These are phyloP conservation scores for Drosophila prosaltans DNA, from an alignment of 1,140 invertebrate species.

Conservation along the genomic window DNA sequence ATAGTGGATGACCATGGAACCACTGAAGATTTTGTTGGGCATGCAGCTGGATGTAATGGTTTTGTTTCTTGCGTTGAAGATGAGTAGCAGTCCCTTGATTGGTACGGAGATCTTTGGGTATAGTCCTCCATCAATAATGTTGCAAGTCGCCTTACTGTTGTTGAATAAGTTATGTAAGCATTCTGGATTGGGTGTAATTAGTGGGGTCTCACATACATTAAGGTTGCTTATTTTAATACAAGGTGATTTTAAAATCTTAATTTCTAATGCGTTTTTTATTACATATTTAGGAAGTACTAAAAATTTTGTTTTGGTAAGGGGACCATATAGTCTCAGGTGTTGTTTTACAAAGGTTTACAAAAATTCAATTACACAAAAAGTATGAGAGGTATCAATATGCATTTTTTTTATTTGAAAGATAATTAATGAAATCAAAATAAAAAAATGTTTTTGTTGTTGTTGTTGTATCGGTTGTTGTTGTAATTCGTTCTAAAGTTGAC, in stretches of 20 bases:
- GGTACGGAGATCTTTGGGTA: not conserved
- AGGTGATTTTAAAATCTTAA: not conserved
- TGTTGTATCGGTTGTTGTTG: too few relatives aligned
- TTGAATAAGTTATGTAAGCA: not conserved
- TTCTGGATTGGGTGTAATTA: not conserved
- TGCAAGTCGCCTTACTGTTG: not conserved
- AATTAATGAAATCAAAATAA: too few relatives aligned
- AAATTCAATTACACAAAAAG: too few relatives aligned
- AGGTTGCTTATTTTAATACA: not conserved
- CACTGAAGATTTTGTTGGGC: not conserved
- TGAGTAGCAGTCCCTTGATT: not conserved
- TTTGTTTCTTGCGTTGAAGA: not conserved
- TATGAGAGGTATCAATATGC: too few relatives aligned
- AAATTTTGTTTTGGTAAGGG: not conserved
- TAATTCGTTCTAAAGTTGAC: too few relatives aligned
- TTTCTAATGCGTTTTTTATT: not conserved
- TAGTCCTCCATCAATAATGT: not conserved
- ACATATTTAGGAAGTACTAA: not conserved
- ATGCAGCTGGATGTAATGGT: not conserved
- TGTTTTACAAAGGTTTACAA: too few relatives aligned
- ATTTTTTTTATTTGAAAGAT: too few relatives aligned
- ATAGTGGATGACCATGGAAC: not conserved
- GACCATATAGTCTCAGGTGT: too few relatives aligned
- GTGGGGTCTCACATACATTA: not conserved
- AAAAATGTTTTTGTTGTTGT: too few relatives aligned